Conservation (phyloP, 2,113 vertebrate genomes). For the Panthera uncia region DNA sequence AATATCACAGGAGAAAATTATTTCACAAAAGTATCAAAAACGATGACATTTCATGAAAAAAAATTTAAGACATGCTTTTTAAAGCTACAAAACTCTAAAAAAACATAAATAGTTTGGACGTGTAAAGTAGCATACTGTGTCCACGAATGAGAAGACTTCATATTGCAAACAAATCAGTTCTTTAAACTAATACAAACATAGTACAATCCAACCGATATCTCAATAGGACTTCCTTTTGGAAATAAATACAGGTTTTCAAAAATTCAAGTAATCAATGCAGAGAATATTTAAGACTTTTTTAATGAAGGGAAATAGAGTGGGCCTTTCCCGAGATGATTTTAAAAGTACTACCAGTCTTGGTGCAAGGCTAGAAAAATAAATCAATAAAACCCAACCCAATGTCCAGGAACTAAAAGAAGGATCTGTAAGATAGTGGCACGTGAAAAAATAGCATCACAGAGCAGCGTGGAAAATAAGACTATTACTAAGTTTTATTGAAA, state of each 20-base stretch:
- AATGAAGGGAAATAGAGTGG: background rate
- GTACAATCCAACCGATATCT: background rate
- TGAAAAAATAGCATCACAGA: background rate
- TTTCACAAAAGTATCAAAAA: background rate
- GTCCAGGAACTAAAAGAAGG: background rate
- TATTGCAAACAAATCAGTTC: background rate
- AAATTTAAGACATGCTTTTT: background rate
- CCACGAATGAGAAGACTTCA: constrained; percentile 3
- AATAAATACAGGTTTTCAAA: constrained; percentile 24
- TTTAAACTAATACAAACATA: background rate
- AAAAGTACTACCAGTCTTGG: background rate
- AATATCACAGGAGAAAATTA: background rate
- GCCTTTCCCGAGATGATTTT: background rate
- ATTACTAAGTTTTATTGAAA: background rate
- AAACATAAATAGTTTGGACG: background rate
- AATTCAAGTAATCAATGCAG: background rate
- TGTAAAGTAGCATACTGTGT: background rate
- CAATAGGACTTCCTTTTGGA: background rate
- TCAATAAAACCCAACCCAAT: background rate
- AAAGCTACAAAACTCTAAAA: background rate
- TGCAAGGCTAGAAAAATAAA: background rate
- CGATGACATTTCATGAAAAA: background rate
- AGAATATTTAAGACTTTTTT: background rate
- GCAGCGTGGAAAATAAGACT: background rate
- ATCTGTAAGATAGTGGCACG: background rate